phyloP scores from a whole-genome alignment of 2,888 invertebrate species.

The Drosophila nr. perissopoda region DNA sequence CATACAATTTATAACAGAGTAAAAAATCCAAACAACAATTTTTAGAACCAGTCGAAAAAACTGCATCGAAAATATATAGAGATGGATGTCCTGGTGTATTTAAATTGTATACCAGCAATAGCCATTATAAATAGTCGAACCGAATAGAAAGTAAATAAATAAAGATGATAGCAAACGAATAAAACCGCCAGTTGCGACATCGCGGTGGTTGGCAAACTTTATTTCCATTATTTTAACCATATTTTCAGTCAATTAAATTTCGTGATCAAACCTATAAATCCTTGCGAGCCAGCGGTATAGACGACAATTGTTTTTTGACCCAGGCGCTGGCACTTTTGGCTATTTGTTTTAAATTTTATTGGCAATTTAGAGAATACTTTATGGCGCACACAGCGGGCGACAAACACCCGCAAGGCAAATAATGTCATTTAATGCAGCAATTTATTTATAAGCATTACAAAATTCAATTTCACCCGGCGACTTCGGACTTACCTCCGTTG shows the following conservation, averaged over 20 bases:
- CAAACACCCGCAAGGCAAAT: slow-evolving; percentile 57
- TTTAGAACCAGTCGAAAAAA: neutral
- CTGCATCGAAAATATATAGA: neutral
- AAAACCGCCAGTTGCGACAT: slow-evolving; percentile 22
- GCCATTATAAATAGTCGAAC: slow-evolving; percentile 37
- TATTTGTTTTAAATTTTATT: slow-evolving; percentile 79
- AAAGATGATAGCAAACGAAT: slow-evolving; percentile 50
- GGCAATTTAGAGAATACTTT: slow-evolving; percentile 78
- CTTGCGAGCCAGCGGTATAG: slow-evolving; percentile 40
- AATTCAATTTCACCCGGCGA: slow-evolving; percentile 37
- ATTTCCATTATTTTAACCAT: slow-evolving; percentile 61
- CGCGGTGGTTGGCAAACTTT: slow-evolving; percentile 19
- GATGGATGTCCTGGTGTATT: slow-evolving; percentile 18
- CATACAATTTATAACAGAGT: neutral
- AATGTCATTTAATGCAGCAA: slow-evolving; percentile 72
- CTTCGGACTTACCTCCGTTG: slow-evolving; percentile 77
- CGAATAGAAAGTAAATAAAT: slow-evolving; percentile 45
- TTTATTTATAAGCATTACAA: slow-evolving; percentile 69
- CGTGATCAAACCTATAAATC: slow-evolving; percentile 82
- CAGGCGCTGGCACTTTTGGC: slow-evolving; percentile 52
- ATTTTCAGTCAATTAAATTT: slow-evolving; percentile 85
- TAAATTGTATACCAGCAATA: neutral
- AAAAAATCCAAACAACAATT: neutral
- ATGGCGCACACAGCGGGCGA: slow-evolving; percentile 70
- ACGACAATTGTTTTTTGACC: slow-evolving; percentile 61